Percentiles rank a stretch among this genome's conserved stretches.
phyloP scores from a whole-genome alignment of 1,140 invertebrate genomes.

The Sinella curviseta region DNA sequence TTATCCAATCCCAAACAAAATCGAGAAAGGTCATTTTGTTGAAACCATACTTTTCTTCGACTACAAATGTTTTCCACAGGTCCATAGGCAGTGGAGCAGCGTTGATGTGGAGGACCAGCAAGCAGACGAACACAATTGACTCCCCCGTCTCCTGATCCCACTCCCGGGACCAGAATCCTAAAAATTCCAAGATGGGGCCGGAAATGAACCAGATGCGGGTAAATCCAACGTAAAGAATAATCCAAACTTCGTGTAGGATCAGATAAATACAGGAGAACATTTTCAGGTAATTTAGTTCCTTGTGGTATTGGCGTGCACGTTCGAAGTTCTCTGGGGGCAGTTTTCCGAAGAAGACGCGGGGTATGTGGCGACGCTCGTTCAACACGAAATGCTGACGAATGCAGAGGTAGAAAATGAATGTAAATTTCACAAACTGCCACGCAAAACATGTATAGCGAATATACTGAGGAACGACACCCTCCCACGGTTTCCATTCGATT shows the following conservation, averaged over 20 bases:
- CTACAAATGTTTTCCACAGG: background rate
- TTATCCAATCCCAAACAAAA: background rate
- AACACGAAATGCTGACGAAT: background rate
- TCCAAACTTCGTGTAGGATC: background rate
- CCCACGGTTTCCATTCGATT: too few relatives aligned
- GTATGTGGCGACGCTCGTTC: background rate
- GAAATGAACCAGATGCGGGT: background rate
- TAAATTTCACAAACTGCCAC: background rate
- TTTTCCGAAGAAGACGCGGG: background rate
- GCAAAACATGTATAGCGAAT: background rate
- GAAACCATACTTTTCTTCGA: constrained; percentile 11
- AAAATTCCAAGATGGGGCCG: background rate
- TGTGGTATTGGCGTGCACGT: background rate
- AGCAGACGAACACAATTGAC: background rate
- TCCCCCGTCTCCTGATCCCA: background rate
- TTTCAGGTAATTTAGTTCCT: background rate
- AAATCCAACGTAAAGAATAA: too few relatives aligned
- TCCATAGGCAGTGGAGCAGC: background rate
- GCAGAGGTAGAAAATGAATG: background rate
- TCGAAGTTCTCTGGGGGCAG: background rate
- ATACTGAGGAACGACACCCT: background rate
- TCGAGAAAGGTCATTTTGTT: background rate
- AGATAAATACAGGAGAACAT: background rate
- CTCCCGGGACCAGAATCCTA: background rate
- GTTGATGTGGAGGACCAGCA: background rate